Percentiles rank a stretch among this genome's conserved stretches.
Conservation (phyloP, 2,888 invertebrate species). For the Drosophila monieri region DNA sequence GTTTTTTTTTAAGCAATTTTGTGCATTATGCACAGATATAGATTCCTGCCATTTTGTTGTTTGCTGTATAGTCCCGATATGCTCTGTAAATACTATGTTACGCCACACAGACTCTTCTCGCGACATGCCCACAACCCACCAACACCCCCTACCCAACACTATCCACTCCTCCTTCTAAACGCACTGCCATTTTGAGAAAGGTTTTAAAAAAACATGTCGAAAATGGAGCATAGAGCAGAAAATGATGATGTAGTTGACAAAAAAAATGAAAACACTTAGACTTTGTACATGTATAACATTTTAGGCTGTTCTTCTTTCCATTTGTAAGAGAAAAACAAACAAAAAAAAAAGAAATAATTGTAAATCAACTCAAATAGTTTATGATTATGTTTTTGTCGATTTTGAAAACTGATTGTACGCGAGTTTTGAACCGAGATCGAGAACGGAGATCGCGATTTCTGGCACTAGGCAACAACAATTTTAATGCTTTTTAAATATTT, state of each 20-base stretch:
- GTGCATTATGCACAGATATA: conserved; percentile 22
- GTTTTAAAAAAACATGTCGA: conserved; percentile 47
- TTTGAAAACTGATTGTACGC: conserved; percentile 30
- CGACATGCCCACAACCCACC: background rate
- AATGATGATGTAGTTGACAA: background rate
- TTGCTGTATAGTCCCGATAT: conserved; percentile 6
- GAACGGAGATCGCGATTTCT: background rate
- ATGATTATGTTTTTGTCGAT: conserved; percentile 19
- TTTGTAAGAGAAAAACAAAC: conserved; percentile 46
- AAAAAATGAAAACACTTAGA: conserved; percentile 57
- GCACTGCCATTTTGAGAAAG: conserved; percentile 73
- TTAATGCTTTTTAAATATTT: background rate
- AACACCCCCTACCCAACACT: conserved; percentile 5
- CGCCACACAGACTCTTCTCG: background rate
- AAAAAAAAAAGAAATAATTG: conserved; percentile 31
- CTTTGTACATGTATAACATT: conserved; percentile 75
- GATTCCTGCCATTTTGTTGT: conserved; percentile 37
- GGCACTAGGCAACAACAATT: background rate
- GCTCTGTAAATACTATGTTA: conserved; percentile 28
- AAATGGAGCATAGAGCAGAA: conserved; percentile 39
- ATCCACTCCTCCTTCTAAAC: conserved; percentile 50
- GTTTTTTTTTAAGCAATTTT: conserved; percentile 10
- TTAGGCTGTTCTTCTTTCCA: conserved; percentile 74
- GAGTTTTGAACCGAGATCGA: conserved; percentile 13
- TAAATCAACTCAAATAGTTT: conserved; percentile 20